A percentile compares a stretch with the other conserved stretches of the same genome.
Evolutionary conservation across 2,797 vertebrate genomes (phyloP).

Genomic region (Falco novaeseelandiae): DNA sequence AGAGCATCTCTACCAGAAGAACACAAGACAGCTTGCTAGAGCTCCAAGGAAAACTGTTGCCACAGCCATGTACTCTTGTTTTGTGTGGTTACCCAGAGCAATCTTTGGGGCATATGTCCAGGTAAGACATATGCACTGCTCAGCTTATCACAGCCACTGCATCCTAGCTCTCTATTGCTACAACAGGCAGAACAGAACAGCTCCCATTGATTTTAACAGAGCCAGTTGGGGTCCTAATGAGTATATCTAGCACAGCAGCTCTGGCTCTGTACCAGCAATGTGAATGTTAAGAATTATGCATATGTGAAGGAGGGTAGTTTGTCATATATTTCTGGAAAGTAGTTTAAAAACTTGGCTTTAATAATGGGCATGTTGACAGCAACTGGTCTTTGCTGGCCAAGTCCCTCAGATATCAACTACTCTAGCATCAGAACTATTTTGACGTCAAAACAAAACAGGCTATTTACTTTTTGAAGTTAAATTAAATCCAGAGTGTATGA

Average conservation of each 20-base stretch:
- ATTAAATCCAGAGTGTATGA: slow-evolving; percentile 60
- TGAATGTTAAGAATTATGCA: slow-evolving; percentile 60
- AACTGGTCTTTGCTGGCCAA: slow-evolving; percentile 56
- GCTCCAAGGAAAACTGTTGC: neutral
- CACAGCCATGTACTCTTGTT: neutral
- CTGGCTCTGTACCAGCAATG: slow-evolving; percentile 34
- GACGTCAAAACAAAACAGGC: slow-evolving; percentile 62
- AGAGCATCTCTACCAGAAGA: neutral
- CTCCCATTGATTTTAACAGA: neutral
- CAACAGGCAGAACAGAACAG: neutral
- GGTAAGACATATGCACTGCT: neutral
- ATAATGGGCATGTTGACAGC: slow-evolving; percentile 56
- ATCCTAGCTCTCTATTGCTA: neutral
- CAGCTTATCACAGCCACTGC: neutral
- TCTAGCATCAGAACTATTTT: slow-evolving; percentile 52
- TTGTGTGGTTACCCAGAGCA: neutral
- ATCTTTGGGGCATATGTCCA: neutral
- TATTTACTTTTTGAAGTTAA: slow-evolving; percentile 72
- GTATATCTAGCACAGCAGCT: slow-evolving; percentile 40
- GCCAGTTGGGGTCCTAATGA: neutral
- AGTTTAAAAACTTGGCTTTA: slow-evolving; percentile 64
- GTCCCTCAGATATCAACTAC: slow-evolving; percentile 41
- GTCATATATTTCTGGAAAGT: slow-evolving; percentile 61
- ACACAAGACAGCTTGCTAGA: neutral
- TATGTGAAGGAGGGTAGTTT: slow-evolving; percentile 42